Percentiles rank a stretch among this genome's conserved stretches.
phyloP scores from a whole-genome alignment of 1,140 invertebrate species.

The Maniola jurtina region DNA sequence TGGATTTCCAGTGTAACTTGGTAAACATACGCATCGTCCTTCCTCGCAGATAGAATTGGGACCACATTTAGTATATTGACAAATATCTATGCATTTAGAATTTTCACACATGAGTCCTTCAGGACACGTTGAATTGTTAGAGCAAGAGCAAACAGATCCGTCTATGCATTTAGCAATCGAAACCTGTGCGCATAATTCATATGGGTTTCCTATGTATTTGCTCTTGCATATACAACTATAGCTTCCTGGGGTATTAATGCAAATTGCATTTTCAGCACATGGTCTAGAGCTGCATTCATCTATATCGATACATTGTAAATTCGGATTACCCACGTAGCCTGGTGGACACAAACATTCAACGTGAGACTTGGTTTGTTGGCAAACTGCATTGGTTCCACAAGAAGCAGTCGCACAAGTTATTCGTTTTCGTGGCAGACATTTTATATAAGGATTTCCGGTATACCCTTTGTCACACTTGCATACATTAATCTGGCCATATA shows the following conservation, averaged over 20 bases:
- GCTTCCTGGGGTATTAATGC: constrained; percentile 92
- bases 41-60: constrained; percentile 89
- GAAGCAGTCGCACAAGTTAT: constrained; percentile 85
- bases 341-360: constrained; percentile 90
- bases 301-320: constrained; percentile 90
- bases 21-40: constrained; percentile 88
- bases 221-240: constrained; percentile 93
- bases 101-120: constrained; percentile 85
- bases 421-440: constrained; percentile 85
- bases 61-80: constrained; percentile 86
- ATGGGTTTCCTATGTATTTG: constrained; percentile 91
- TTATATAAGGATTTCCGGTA: constrained; percentile 92
- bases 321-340: constrained; percentile 92
- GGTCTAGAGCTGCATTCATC: constrained; percentile 91
- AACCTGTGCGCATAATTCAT: constrained; percentile 85
- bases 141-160: constrained; percentile 84
- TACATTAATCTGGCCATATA: constrained; percentile 87
- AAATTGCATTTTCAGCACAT: constrained; percentile 91
- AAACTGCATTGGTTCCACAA: constrained; percentile 89
- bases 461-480: constrained; percentile 92
- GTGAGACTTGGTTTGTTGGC: constrained; percentile 84
- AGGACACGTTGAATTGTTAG: constrained; percentile 84
- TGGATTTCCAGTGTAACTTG: constrained; percentile 88
- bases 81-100: constrained; percentile 86
- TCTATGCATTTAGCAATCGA: constrained; percentile 84